These are phyloP conservation scores for Oreamnos americanus DNA, from an alignment of 2,113 vertebrate species.

Conservation along the genomic window DNA sequence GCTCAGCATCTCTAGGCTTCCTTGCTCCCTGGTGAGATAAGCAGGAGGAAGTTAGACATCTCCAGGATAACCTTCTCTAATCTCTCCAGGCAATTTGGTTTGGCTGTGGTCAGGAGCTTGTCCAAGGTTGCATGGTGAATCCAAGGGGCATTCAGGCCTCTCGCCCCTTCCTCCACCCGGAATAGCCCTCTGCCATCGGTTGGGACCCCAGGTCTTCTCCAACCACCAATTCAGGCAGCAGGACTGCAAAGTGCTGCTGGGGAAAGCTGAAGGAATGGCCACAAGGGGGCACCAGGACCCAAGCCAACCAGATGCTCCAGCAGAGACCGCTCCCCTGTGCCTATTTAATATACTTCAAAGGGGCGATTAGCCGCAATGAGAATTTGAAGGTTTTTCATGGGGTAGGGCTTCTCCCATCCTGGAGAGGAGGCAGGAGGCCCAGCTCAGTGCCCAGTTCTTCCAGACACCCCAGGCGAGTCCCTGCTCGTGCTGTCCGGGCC, in stretches of 20 bases:
- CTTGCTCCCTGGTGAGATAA: neutral
- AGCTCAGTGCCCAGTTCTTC: neutral
- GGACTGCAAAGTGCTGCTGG: rapidly evolving
- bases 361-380: too few species aligned
- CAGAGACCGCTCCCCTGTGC: rapidly evolving
- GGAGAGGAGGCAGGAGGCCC: neutral
- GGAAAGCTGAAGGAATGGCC: neutral
- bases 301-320: neutral
- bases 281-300: conserved; percentile 52
- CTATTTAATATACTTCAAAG: neutral
- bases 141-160: neutral
- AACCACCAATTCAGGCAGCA: rapidly evolving
- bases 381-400: neutral
- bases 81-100: neutral
- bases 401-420: neutral
- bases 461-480: neutral
- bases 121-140: neutral
- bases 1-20: too few species aligned
- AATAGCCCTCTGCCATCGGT: neutral
- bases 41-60: too few species aligned
- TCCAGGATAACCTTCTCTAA: neutral
- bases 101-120: neutral
- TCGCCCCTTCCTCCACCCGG: neutral
- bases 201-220: neutral
- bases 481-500: neutral